Conservation (phyloP, 2,113 vertebrate species). For the Neogale vison region DNA sequence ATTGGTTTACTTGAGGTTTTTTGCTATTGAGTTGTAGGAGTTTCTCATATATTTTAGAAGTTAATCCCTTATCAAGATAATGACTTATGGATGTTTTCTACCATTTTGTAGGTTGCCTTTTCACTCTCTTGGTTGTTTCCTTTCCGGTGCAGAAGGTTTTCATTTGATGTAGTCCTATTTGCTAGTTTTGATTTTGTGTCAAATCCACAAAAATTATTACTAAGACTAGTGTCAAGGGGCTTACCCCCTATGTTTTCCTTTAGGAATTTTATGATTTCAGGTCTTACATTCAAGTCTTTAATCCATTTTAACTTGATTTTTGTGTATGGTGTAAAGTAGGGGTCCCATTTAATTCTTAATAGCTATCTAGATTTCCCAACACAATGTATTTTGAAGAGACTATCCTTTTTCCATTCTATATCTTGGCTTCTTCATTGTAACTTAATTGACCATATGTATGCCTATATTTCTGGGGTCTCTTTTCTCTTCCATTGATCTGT, state of each 20-base stretch:
- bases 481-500: not conserved
- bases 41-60: not conserved
- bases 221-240: not conserved
- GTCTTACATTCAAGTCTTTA: not conserved
- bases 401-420: not conserved
- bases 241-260: not conserved
- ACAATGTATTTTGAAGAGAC: not conserved
- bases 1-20: not conserved
- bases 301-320: not conserved
- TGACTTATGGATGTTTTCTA: not conserved
- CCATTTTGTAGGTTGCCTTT: not conserved
- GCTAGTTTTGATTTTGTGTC: not conserved
- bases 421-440: not conserved
- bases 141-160: not conserved
- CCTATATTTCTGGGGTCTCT: not conserved
- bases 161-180: not conserved
- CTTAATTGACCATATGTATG: not conserved
- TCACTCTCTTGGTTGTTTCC: not conserved
- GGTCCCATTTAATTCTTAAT: not conserved
- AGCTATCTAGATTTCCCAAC: not conserved
- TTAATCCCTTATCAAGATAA: not conserved
- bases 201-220: not conserved
- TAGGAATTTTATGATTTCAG: not conserved
- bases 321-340: not conserved
- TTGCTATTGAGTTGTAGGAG: not conserved